phyloP scores from a whole-genome alignment of 2,113 vertebrate species.

The Hydrolagus affinis region DNA sequence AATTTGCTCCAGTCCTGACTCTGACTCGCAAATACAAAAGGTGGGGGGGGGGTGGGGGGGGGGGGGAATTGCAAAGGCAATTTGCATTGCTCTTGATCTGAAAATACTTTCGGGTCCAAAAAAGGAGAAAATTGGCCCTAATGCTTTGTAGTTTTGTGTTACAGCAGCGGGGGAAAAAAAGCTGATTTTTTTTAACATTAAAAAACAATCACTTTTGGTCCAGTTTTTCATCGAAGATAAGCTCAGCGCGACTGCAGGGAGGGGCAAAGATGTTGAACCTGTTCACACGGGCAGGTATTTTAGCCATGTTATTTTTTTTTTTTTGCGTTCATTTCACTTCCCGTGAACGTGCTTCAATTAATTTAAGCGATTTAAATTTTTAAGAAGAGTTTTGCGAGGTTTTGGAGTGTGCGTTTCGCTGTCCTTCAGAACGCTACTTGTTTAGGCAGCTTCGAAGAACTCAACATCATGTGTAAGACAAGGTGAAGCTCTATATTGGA shows the following conservation, averaged over 20 bases:
- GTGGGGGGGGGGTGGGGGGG: no score
- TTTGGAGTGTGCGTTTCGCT: conserved; percentile 83
- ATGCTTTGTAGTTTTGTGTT: neutral
- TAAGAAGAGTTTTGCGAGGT: conserved; percentile 85
- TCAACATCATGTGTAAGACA: conserved; percentile 69
- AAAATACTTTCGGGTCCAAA: neutral
- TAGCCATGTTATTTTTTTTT: neutral
- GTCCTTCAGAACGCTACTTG: conserved; percentile 79
- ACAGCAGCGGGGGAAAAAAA: neutral
- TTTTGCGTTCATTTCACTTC: conserved; percentile 42
- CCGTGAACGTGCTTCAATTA: conserved; percentile 94
- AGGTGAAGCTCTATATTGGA: conserved; percentile 58
- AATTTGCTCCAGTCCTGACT: conserved; percentile 3
- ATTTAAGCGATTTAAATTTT: conserved; percentile 87
- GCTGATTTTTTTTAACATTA: neutral
- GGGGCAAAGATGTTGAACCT: neutral
- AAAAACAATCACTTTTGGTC: no score
- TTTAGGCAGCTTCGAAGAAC: conserved; percentile 84
- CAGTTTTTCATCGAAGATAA: neutral
- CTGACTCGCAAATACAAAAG: conserved; percentile 2
- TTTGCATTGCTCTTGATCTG: neutral
- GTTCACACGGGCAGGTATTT: neutral
- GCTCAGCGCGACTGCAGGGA: neutral
- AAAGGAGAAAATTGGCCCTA: neutral
- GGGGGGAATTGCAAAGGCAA: neutral